Percentiles rank a stretch among this genome's conserved stretches.
These are phyloP conservation scores for Conus betulinus DNA, from an alignment of 1,140 invertebrate species.

Conservation along the genomic window DNA sequence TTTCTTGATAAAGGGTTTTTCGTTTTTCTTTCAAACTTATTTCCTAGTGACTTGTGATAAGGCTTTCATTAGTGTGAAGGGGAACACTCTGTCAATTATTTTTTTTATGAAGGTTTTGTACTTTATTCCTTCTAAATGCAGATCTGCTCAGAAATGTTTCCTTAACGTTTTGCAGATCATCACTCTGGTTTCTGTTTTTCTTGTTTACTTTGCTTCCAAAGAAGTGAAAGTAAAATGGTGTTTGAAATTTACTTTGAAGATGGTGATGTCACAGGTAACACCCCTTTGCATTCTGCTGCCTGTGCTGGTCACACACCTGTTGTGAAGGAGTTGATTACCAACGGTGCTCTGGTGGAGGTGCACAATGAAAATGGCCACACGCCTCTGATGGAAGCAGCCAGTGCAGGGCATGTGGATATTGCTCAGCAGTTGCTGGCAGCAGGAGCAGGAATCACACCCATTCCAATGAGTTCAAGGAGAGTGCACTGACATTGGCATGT, in stretches of 20 bases:
- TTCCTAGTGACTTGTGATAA: too few relatives aligned
- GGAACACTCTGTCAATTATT: too few relatives aligned
- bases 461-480: slow-evolving; percentile 97
- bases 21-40: too few relatives aligned
- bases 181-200: neutral
- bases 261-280: slow-evolving; percentile 83
- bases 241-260: neutral
- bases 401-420: slow-evolving; percentile 95
- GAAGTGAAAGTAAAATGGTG: neutral
- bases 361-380: slow-evolving; percentile 99
- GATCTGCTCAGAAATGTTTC: too few relatives aligned
- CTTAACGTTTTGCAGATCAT: too few relatives aligned
- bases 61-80: too few relatives aligned
- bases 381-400: slow-evolving; percentile 98
- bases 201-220: neutral
- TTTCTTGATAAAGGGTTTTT: too few relatives aligned
- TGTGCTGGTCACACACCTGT: slow-evolving; percentile 96
- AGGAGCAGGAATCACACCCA: slow-evolving; percentile 98
- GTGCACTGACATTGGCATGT: slow-evolving; percentile 92
- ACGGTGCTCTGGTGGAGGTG: slow-evolving; percentile 96
- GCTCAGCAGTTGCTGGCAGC: slow-evolving; percentile 93
- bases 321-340: slow-evolving; percentile 89
- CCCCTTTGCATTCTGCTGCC: slow-evolving; percentile 98
- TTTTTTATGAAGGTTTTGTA: too few relatives aligned
- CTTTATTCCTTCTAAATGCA: too few relatives aligned